Conservation (phyloP, 1,140 invertebrate genomes). For the Megathymus violae region DNA sequence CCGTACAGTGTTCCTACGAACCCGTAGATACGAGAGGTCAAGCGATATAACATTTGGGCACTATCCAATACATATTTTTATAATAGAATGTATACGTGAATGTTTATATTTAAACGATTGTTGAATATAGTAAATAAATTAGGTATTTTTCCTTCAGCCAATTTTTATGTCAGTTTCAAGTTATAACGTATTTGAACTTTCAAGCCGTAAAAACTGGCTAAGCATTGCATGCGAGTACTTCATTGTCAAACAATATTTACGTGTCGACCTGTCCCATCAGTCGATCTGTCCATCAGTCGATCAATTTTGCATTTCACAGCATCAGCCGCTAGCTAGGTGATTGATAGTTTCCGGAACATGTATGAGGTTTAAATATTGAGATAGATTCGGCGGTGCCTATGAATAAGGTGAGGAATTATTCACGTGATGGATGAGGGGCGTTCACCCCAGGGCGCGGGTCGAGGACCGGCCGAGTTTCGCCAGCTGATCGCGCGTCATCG, state of each 20-base stretch:
- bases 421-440: constrained; percentile 65
- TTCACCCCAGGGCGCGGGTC: constrained; percentile 61
- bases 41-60: constrained; percentile 28
- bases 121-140: not conserved
- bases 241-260: constrained; percentile 48
- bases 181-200: not conserved
- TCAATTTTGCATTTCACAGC: constrained; percentile 50
- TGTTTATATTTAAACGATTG: not conserved
- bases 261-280: constrained; percentile 26
- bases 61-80: constrained; percentile 9
- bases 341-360: constrained; percentile 68
- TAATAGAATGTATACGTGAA: not conserved
- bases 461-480: constrained; percentile 71
- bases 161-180: too few species aligned
- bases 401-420: constrained; percentile 74
- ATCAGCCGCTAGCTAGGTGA: constrained; percentile 44
- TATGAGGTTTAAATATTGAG: constrained; percentile 68
- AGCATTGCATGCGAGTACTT: constrained; percentile 8
- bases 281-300: constrained; percentile 37
- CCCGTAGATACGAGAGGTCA: constrained; percentile 36
- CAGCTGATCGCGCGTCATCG: constrained; percentile 67
- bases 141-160: not conserved
- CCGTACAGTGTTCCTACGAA: constrained; percentile 30
- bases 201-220: not conserved
- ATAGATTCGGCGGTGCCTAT: constrained; percentile 67